Evolutionary conservation across 2,888 invertebrate genomes (phyloP), one percentile per base, ranked within the genome.

Genomic region (Caenorhabditis sp.): DNA sequence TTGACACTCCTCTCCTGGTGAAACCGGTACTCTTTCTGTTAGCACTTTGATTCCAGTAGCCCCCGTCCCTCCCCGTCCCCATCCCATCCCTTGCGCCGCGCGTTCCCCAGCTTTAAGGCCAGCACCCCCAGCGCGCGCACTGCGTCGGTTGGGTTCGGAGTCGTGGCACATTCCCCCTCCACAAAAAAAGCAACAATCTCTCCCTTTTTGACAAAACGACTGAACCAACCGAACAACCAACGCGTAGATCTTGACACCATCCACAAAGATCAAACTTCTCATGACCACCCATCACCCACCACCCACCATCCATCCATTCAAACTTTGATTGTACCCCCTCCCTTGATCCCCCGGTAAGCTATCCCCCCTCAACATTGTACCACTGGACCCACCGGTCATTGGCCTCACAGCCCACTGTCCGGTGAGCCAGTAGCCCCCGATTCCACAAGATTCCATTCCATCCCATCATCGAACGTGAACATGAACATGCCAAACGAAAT

Each of bases 401-500:
- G 26, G 35, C n/a, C 40, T 28, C 37, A 15, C 22, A 56, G 37
- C 35, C 51, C 67, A 67, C 51, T 40, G 61, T 53, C 61, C 76
- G 76, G 76, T 76, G 76, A 76, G 76, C 53, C 67, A 50, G 60
- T n/a, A n/a, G n/a, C n/a, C n/a, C 47, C 47, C 9, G 47, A 6
- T n/a, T 13, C 58, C 44, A 26, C 56, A 15, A 32, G 9, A 6
- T 9, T 32, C 58, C 72, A 64, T 64, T 72, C 72, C 62, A 64
- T 72, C 72, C n/a, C n/a, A n/a, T n/a, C n/a, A n/a, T n/a, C n/a
- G n/a, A n/a, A n/a, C n/a, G n/a, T n/a, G n/a, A n/a, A n/a, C n/a
- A n/a, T n/a, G 50, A 65, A 65, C 64, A 74, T 74, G 76, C 76
- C 76, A 76, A 76, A 67, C 60, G 67, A 76, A 61, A 67, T 67